phyloP scores from a whole-genome alignment of 2,797 vertebrate species.

The Rhynchonycteris naso region DNA sequence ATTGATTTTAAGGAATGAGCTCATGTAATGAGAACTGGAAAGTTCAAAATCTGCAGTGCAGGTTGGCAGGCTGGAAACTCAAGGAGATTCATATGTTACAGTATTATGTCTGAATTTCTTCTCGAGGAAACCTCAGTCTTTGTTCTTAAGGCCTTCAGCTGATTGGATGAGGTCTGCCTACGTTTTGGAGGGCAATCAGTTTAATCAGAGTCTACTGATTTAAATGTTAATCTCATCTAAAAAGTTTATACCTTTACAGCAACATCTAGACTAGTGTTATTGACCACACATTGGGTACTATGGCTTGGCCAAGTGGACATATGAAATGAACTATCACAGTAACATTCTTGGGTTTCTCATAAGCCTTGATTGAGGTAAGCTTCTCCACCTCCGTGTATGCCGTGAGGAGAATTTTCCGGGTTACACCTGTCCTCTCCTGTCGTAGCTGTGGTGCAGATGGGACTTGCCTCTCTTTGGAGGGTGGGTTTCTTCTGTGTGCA shows the following conservation, averaged over 20 bases:
- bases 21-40: neutral
- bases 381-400: neutral
- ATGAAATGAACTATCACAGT: neutral
- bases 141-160: neutral
- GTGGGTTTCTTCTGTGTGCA: neutral
- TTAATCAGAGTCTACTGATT: neutral
- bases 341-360: neutral
- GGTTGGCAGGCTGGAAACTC: neutral
- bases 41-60: neutral
- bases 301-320: neutral
- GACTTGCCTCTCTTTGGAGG: neutral
- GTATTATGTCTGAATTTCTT: neutral
- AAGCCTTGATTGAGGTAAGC: neutral
- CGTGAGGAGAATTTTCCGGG: neutral
- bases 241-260: neutral
- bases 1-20: constrained; percentile 48
- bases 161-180: neutral
- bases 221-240: neutral
- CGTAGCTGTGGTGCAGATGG: neutral
- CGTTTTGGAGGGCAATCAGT: neutral
- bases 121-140: neutral
- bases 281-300: neutral
- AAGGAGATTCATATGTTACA: neutral
- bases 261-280: neutral
- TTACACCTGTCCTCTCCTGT: neutral